Percentiles rank a stretch among this genome's conserved stretches.
These are phyloP conservation scores for Hippocampus abdominalis DNA, from an alignment of 2,113 vertebrate genomes.

Conservation along the genomic window DNA sequence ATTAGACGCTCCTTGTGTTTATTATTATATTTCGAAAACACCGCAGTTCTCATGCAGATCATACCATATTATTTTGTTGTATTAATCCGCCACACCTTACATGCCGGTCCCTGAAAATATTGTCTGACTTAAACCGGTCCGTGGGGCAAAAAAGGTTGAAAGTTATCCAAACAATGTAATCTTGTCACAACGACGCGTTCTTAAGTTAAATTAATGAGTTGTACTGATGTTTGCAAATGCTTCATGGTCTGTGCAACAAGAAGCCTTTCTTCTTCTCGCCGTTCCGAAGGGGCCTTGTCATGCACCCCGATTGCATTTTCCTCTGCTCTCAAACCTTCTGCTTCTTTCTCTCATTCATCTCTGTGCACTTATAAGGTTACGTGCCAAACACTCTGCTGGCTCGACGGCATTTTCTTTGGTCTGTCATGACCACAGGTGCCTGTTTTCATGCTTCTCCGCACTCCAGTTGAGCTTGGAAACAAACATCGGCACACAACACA, in stretches of 20 bases:
- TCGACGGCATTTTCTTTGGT: constrained; percentile 44
- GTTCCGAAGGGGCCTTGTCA: constrained; percentile 47
- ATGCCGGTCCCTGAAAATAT: no score
- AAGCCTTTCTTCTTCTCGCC: constrained; percentile 38
- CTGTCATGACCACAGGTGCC: constrained; percentile 52
- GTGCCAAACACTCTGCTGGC: constrained; percentile 20
- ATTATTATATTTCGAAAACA: no score
- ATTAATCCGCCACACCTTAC: no score
- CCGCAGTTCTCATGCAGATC: no score
- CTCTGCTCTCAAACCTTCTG: not conserved
- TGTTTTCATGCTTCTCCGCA: constrained; percentile 34
- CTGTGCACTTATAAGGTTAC: constrained; percentile 62
- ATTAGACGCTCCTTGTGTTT: no score
- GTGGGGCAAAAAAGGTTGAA: no score
- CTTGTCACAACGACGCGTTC: not conserved
- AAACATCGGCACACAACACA: constrained; percentile 17
- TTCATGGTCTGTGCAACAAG: constrained; percentile 30
- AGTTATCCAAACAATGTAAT: not conserved
- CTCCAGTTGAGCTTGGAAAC: constrained; percentile 33
- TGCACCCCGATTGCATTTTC: constrained; percentile 20
- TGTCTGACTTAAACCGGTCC: no score
- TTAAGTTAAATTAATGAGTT: not conserved
- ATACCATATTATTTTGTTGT: no score
- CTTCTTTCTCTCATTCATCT: constrained; percentile 1
- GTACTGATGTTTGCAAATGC: not conserved